phyloP scores from a whole-genome alignment of 2,797 vertebrate species.

The Rhynchonycteris naso region DNA sequence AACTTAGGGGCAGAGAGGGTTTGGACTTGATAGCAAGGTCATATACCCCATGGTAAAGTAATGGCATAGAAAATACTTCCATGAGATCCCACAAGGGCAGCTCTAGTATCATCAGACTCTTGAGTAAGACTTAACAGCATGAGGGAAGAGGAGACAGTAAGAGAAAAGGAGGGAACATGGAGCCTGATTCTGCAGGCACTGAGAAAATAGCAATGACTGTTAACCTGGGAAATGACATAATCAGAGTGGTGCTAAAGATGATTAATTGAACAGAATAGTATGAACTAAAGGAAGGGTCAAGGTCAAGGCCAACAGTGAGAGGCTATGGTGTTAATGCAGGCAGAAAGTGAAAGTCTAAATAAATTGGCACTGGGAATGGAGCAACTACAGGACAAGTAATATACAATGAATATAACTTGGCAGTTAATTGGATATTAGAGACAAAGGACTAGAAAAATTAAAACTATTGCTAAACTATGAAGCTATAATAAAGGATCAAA shows the following conservation, averaged over 20 bases:
- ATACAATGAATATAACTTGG: neutral
- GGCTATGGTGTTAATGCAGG: neutral
- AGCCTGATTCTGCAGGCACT: neutral
- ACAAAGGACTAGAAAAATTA: neutral
- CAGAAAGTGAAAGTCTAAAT: neutral
- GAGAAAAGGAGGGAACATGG: neutral
- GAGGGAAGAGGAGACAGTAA: neutral
- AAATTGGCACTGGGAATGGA: neutral
- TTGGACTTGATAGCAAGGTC: neutral
- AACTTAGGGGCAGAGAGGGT: neutral
- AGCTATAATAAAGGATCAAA: neutral
- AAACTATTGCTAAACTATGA: neutral
- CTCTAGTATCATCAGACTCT: neutral
- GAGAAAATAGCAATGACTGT: neutral
- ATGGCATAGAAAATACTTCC: neutral
- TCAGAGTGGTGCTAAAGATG: neutral
- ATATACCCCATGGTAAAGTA: neutral
- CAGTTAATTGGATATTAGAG: neutral
- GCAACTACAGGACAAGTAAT: conserved; percentile 2
- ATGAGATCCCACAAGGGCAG: neutral
- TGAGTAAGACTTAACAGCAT: neutral
- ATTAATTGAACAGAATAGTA: neutral
- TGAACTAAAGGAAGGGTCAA: conserved; percentile 11
- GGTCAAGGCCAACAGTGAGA: neutral
- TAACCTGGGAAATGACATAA: neutral